Conservation (phyloP, 1,140 invertebrate genomes). For the Hestina assimilis region DNA sequence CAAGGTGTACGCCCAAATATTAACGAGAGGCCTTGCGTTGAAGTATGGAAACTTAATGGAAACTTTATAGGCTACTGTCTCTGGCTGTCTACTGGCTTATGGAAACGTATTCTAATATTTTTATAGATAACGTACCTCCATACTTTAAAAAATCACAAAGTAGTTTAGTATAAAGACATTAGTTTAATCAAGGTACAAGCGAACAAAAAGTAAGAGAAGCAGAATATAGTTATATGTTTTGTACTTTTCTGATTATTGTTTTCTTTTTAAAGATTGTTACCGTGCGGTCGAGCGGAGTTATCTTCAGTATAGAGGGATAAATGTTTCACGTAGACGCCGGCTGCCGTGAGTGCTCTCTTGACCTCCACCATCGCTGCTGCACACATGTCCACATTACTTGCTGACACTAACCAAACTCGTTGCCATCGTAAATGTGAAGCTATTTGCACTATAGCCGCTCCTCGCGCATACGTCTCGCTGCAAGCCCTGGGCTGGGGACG, state of each 20-base stretch:
- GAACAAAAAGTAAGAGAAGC: no score
- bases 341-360: slow-evolving; percentile 30
- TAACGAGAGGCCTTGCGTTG: no score
- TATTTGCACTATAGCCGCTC: slow-evolving; percentile 30
- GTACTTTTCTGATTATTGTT: neutral
- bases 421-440: slow-evolving; percentile 37
- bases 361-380: slow-evolving; percentile 25
- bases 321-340: slow-evolving; percentile 32
- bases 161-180: no score
- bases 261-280: slow-evolving; percentile 18
- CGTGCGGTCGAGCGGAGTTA: slow-evolving; percentile 31
- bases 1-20: no score
- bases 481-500: slow-evolving; percentile 33
- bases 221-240: no score
- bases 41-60: no score
- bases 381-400: slow-evolving; percentile 26
- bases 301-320: slow-evolving; percentile 10
- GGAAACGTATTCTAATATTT: no score
- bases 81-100: no score
- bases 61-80: no score
- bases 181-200: no score
- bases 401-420: slow-evolving; percentile 32
- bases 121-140: no score
- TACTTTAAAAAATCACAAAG: no score
- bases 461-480: slow-evolving; percentile 26